Base-by-base conservation (phyloP, 1,140 invertebrate genomes). In the Harlomillsia oculata region DNA sequence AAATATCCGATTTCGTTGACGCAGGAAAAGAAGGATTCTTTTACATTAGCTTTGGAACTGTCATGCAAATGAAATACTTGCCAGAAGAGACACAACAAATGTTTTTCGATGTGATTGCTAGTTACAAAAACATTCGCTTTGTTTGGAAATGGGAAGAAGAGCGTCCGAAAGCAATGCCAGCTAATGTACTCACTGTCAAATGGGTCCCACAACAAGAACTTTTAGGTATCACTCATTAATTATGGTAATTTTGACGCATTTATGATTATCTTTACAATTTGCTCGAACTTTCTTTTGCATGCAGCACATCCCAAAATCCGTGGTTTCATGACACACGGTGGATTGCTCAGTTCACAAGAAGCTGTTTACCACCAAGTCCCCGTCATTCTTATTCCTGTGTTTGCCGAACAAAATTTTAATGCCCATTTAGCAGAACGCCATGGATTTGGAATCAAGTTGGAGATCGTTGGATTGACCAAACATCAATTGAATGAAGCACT, bases 121-220 rank as follows among this genome's bases (percentile, higher is more conserved):
- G 74, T 57, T 65, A 1, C 16, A 44, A 44, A 76, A 77, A 30
- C 76, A 82, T 52, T 72, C 76, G 77, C 62, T 81, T 87, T 20
- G 67, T 87, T 0, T 87, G 84, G 84, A 87, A 86, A 69, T 85
- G 83, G 70, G 82, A 85, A 62, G 80, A 76, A 3, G 78, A 76
- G n/a, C 74, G 53, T 63, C 70, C 72, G 26, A 63, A 72, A 0
- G 78, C 85, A 62, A 70, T 86, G 16, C 82, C 85, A 3, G 67
- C 75, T 1, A 88, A 88, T 69, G 80, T 88, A 0, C 79, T 78
- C 67, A 73, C 83, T 0, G 78, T 77, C 1, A 76, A 78, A 34
- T 89, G 86, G 85, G 71, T 87, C 63, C 85, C 85, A 1, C 86
- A 89, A 68, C 85, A 88, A 68, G 85, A 88, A 67, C 75, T 89